Conservation (phyloP, 2,113 vertebrate genomes). For the Rallus limicola region DNA sequence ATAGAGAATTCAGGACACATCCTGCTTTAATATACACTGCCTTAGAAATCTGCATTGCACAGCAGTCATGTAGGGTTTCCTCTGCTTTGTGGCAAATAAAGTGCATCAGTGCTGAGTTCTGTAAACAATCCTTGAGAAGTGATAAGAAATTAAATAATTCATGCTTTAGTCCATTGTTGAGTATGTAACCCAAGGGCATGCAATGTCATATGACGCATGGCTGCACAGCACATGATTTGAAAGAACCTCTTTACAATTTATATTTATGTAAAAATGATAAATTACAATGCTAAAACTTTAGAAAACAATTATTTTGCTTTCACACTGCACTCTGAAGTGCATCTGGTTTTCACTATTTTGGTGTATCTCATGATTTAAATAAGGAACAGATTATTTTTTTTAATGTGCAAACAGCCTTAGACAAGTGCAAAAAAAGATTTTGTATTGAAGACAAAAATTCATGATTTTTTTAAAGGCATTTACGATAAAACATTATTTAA, state of each 20-base stretch:
- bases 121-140: background rate
- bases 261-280: background rate
- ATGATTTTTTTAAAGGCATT: background rate
- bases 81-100: background rate
- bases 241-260: background rate
- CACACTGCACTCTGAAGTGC: background rate
- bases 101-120: background rate
- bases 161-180: background rate
- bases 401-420: background rate
- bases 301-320: background rate
- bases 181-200: background rate
- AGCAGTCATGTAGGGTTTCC: background rate
- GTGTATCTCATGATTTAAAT: background rate
- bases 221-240: background rate
- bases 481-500: background rate
- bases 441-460: background rate
- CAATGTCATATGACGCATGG: background rate
- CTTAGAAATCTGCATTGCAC: background rate
- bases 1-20: background rate
- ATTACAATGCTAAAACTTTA: background rate
- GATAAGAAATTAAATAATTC: background rate
- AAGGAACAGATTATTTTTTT: background rate
- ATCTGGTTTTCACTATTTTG: background rate
- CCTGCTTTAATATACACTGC: background rate
- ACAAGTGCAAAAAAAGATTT: background rate